Base-by-base conservation (phyloP, 2,797 vertebrate genomes). In the Sebastes trivittatus region DNA sequence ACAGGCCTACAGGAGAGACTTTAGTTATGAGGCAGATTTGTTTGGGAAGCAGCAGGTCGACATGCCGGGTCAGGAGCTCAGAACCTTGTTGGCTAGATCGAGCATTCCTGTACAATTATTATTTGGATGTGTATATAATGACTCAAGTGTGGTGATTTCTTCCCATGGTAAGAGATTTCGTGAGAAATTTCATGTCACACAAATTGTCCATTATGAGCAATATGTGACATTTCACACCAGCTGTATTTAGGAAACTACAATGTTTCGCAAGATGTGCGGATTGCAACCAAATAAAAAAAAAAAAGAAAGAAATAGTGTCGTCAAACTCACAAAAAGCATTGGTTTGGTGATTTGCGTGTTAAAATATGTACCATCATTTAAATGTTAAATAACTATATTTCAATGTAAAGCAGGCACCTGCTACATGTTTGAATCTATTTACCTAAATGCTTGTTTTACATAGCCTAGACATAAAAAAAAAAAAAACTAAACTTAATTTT, bases 11-110 rank as follows among this genome's bases (percentile, higher is more conserved):
- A 58, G 62, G 46, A 76, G 4, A 72, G 27, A 61, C 11, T 30
- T 16, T 5, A 63, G 59, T 29, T 46, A 75, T 9, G 27, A 77
- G 54, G 62, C 42, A 70, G 82, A 34, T 84, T 62, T 11, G 46
- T 52, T 74, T 38, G 60, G 49, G 66, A 72, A 78, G 80, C 74
- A 77, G 73, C 69, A 64, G 72, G 72, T 3, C 1, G 42, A 82
- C 84, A 69, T 77, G 84, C 75, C 8, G 27, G 52, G 5, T 75
- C 62, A 56, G 42, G 58, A 84, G 72, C 76, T 81, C 72, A 69
- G 70, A 81, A 74, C 81, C 70, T 7, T 1, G 34, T 70, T 54
- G 78, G 64, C 16, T 42, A 82, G 78, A 85, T 46, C 7, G 55
- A 81, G 77, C 88, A 85, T 77, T 87, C 6, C 61, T 22, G 32